Conservation (phyloP, 1,140 invertebrate genomes). For the Brachionus rubens region DNA sequence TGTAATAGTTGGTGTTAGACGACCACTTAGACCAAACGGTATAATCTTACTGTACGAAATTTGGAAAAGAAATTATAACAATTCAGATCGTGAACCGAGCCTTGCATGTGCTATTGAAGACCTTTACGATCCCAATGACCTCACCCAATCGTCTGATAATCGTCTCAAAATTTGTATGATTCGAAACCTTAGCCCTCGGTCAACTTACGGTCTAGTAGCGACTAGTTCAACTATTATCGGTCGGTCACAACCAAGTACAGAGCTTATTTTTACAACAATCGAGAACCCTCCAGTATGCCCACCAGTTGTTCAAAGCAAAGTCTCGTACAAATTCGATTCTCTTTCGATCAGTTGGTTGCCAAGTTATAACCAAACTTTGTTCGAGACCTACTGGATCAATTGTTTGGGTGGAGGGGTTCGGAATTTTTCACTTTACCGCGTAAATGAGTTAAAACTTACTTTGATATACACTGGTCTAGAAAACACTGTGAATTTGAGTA, state of each 20-base stretch:
- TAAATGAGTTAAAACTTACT: background rate
- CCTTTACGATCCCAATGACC: conserved; percentile 6
- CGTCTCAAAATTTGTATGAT: conserved; percentile 12
- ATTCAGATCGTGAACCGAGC: background rate
- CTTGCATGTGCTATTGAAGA: conserved; percentile 23
- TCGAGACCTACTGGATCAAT: conserved; percentile 26
- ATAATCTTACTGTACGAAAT: conserved; percentile 41
- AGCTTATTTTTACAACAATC: conserved; percentile 18
- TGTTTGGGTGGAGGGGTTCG: conserved; percentile 15
- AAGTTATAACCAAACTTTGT: background rate
- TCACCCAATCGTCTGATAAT: background rate
- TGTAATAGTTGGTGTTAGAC: background rate
- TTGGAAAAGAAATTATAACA: background rate
- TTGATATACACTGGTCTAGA: conserved; percentile 14
- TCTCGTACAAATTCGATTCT: background rate
- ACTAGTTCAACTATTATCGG: conserved; percentile 43
- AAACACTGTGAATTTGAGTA: conserved; percentile 47
- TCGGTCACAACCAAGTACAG: background rate
- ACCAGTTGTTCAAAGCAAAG: background rate
- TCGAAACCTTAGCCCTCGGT: background rate
- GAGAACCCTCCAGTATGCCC: conserved; percentile 11
- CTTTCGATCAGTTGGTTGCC: conserved; percentile 17
- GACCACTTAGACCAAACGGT: conserved; percentile 20
- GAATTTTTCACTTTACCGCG: background rate
- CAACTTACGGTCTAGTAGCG: background rate